Evolutionary conservation across 2,888 invertebrate genomes (phyloP), one percentile per base, ranked within the genome.

Genomic region (Cyrtodaria siliqua): DNA sequence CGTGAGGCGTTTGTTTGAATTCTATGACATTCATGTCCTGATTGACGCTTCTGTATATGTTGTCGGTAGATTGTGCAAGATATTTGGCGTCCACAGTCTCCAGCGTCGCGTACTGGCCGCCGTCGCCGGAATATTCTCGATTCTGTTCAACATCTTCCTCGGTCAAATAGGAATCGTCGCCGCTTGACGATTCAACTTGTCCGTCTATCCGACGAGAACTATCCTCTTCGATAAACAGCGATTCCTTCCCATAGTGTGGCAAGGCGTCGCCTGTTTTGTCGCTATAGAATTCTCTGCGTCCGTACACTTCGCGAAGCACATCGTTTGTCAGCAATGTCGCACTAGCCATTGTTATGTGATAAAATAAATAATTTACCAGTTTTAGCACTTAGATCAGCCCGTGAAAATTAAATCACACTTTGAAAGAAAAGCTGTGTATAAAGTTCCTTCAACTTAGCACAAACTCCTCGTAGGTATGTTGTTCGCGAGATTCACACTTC

Each of bases 141-240:
- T 47, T 18, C 12, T 67, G 59, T 38, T 63, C 42, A 16, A 72
- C 68, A 27, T 9, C 26, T 9, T 75, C 69, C 0, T 79, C 79
- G 1, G 47, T 53, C 23, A 47, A 42, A 56, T 64, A 75, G 6
- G 79, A 79, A n/a, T 75, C 79, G 8, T 79, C 79, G 2, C 79
- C 68, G 20, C 68, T 71, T 0, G 79, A 74, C 20, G 69, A 73
- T 33, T 79, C 75, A 1, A 63, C 64, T 2, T 60, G 67, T 12
- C 71, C 79, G 14, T 79, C 79, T 16, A 55, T 27, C 1, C 72
- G 49, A 1, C 72, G 49, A 16, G 49, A 42, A 1, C 57, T 64
- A 8, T 42, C 62, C 18, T 79, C 72, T 38, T 79, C 79, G 0
- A 64, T 68, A 40, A 79, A 79, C 18, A 72, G 47, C 0, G 61